phyloP scores from a whole-genome alignment of 2,113 vertebrate species.

The Choloepus hoffmanni region DNA sequence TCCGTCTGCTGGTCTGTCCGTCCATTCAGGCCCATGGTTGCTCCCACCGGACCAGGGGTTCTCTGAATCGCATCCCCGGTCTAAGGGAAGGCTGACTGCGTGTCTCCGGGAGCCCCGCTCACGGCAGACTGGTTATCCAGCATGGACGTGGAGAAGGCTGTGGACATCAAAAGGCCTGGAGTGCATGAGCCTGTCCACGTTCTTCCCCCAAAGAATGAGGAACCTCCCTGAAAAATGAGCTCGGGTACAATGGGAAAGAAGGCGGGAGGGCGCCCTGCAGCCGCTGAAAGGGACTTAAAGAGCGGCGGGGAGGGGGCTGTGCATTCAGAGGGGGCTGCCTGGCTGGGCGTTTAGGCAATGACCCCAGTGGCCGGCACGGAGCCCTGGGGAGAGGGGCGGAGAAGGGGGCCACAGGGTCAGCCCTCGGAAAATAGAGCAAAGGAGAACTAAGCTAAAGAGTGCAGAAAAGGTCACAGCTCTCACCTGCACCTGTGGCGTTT shows the following conservation, averaged over 20 bases:
- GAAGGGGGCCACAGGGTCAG: neutral
- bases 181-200: slow-evolving; percentile 86
- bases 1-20: neutral
- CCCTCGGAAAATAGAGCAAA: neutral
- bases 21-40: slow-evolving; percentile 93
- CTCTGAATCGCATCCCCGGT: slow-evolving; percentile 89
- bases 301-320: slow-evolving; percentile 48
- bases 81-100: slow-evolving; percentile 87
- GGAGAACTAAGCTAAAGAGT: neutral
- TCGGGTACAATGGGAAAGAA: slow-evolving; percentile 82
- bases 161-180: slow-evolving; percentile 90
- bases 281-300: neutral
- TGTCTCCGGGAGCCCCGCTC: slow-evolving; percentile 86
- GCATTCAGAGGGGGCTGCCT: neutral
- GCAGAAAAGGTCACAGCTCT: fast-evolving
- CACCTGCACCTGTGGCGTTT: neutral
- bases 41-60: slow-evolving; percentile 89
- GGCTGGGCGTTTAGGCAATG: neutral
- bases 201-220: slow-evolving; percentile 84
- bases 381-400: neutral
- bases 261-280: slow-evolving; percentile 66
- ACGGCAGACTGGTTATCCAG: too few species aligned
- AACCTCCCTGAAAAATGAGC: slow-evolving; percentile 85
- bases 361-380: too few species aligned
- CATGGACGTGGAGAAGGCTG: slow-evolving; percentile 89